Conservation (phyloP, 2,113 vertebrate species). For the Tyto alba region DNA sequence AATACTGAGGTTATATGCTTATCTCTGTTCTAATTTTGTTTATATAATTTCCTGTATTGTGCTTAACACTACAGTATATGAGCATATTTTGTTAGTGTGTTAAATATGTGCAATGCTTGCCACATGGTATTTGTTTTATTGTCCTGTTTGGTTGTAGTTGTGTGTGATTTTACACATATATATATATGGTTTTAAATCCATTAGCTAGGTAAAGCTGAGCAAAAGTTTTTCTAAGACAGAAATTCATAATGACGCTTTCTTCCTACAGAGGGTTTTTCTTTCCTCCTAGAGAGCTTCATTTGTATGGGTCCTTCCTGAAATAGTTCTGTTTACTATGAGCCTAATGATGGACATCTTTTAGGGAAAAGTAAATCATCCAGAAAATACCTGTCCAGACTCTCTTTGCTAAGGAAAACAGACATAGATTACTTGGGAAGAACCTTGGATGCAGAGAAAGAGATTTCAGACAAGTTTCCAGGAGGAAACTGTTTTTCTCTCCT, state of each 20-base stretch:
- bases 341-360: background rate
- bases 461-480: background rate
- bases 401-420: background rate
- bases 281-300: background rate
- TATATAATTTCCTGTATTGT: background rate
- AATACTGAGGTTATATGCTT: background rate
- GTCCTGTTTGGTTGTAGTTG: fast-evolving
- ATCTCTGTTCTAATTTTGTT: background rate
- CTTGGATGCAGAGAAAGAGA: background rate
- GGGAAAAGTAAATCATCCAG: background rate
- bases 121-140: background rate
- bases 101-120: background rate
- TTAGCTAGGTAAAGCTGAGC: background rate
- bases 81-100: background rate
- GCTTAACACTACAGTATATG: background rate
- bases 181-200: background rate
- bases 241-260: fast-evolving
- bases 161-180: background rate
- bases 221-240: background rate
- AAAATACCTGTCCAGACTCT: background rate
- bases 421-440: background rate
- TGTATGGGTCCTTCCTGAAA: background rate
- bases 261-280: background rate
- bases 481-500: background rate
- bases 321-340: background rate